Conservation (phyloP, 2,888 invertebrate species). For the Diaperis boleti region DNA sequence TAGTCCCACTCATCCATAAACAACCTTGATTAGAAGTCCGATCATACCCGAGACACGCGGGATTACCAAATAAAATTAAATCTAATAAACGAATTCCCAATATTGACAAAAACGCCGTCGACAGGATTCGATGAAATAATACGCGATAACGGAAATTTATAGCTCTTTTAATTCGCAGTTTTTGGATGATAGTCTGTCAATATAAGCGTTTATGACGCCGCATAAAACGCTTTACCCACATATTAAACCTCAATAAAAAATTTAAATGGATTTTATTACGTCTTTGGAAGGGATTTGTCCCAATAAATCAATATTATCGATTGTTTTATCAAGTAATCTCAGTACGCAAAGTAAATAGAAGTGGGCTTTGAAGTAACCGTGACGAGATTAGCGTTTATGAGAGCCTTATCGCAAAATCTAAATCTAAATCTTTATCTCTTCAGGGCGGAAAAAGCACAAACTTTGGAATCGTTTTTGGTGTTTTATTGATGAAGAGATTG, state of each 20-base stretch:
- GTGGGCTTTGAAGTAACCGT: conserved; percentile 24
- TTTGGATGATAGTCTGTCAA: conserved; percentile 31
- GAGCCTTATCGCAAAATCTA: conserved; percentile 16
- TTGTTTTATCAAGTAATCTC: conserved; percentile 46
- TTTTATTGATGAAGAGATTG: conserved; percentile 18
- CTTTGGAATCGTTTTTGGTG: no score
- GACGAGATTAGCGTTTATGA: conserved; percentile 2
- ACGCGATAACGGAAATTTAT: conserved; percentile 35
- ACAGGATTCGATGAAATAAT: conserved; percentile 21
- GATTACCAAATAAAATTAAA: no score
- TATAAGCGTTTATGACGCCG: conserved; percentile 18
- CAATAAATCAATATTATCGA: conserved; percentile 49
- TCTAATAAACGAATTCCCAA: conserved; percentile 11
- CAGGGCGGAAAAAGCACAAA: neutral
- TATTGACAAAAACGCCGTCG: conserved; percentile 15
- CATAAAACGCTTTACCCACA: conserved; percentile 33
- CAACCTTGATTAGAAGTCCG: no score
- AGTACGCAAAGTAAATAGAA: conserved; percentile 29
- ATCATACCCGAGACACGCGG: no score
- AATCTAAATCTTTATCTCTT: conserved; percentile 21
- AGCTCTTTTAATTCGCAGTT: conserved; percentile 29
- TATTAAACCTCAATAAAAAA: conserved; percentile 31
- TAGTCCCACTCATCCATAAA: no score
- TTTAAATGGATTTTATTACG: conserved; percentile 34
- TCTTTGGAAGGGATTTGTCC: conserved; percentile 32